Evolutionary conservation across 2,113 vertebrate genomes (phyloP), one percentile per base, ranked within the genome.

Genomic region (Pteruthius melanotis): DNA sequence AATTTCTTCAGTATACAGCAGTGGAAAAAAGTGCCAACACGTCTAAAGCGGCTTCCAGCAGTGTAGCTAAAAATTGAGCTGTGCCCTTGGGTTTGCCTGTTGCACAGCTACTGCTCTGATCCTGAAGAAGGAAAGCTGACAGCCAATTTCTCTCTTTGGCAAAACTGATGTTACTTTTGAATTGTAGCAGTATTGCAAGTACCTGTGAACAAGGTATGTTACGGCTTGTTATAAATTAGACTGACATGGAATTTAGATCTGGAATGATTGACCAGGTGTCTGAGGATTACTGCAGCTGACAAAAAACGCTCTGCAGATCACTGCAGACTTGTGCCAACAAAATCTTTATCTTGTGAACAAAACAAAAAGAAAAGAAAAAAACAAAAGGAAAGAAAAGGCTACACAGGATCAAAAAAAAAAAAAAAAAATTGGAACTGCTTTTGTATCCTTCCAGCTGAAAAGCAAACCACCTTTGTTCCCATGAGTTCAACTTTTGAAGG

Each of bases 191-290:
- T 63, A 87, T 24, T 63, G 39, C 50, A 63, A 90, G 75, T 54
- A 59, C 66, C 47, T 39, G 45, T 60, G 90, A 88, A 80, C 26
- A 69, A 82, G n/a, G 39, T 76, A 27, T 6, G 5, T 70, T 93
- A 71, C 85, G 90, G 52, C 85, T 78, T 76, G 60, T 78, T 88
- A 66, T 49, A 88, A 94, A 94, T 95, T 85, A 94, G 54, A 20
- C 35, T 88, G 52, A n/a, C 44, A 14, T 5, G 16, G 56, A 95
- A 83, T 92, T 80, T 66, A 70, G 59, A 52, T 50, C 66, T 79
- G 47, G 64, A 63, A 42, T 59, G 68, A 91, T 5, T 83, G 68
- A 23, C 70, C 47, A 3, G 53, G 59, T 79, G 37, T 77, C 72
- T 86, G 35, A 88, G 75, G 60, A 85, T 75, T 80, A 61, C 75